phyloP scores from a whole-genome alignment of 2,888 invertebrate species.

The Conistra vaccinii region DNA sequence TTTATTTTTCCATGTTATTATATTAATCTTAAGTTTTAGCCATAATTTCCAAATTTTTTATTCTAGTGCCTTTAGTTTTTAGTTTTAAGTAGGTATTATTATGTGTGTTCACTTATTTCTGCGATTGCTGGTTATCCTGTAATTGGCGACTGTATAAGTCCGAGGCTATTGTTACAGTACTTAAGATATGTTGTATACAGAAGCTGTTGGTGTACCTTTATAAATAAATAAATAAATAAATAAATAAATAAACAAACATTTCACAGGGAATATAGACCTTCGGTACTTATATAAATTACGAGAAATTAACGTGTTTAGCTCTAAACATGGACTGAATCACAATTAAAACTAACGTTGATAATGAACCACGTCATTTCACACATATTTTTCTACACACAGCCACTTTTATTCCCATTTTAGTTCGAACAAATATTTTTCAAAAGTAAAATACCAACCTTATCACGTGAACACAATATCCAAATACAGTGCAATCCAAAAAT shows the following conservation, averaged over 20 bases:
- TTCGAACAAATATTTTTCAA: conserved; percentile 2
- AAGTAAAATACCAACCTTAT: conserved; percentile 54
- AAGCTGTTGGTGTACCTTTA: too few species aligned
- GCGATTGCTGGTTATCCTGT: too few species aligned
- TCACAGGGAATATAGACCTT: neutral
- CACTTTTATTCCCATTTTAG: neutral
- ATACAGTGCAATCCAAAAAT: conserved; percentile 63
- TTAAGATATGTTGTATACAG: too few species aligned
- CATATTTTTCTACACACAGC: neutral
- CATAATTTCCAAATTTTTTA: too few species aligned
- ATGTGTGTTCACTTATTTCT: too few species aligned
- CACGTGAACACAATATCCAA: conserved; percentile 53
- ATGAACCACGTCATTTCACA: neutral
- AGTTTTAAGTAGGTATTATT: too few species aligned
- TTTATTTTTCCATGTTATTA: too few species aligned
- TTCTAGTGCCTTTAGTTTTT: too few species aligned
- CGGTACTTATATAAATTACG: neutral
- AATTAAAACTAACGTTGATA: neutral
- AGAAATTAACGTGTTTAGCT: neutral
- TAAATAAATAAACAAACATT: conserved; percentile 28
- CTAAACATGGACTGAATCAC: neutral
- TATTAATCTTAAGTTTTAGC: too few species aligned
- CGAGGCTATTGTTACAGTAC: too few species aligned
- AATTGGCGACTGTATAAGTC: too few species aligned
- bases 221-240: too few species aligned